These are phyloP conservation scores for Neoscelio sp. DNA, from an alignment of 2,888 invertebrate species.

Conservation along the genomic window DNA sequence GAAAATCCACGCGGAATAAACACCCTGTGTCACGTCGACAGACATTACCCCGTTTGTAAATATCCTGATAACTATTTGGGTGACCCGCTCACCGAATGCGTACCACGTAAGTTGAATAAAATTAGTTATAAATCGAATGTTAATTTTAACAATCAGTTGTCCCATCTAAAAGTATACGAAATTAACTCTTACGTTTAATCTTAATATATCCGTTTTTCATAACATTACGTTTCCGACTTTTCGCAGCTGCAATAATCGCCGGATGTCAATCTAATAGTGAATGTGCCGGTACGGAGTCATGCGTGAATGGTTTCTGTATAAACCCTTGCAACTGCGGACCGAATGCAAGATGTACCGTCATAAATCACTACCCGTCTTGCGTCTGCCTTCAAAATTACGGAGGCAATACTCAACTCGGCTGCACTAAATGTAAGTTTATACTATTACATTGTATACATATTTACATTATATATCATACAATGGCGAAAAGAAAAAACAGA, in stretches of 20 bases:
- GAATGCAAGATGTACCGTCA: conserved; percentile 92
- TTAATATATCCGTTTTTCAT: too few relatives aligned
- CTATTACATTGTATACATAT: too few relatives aligned
- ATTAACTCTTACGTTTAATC: too few relatives aligned
- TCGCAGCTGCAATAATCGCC: conserved; percentile 85
- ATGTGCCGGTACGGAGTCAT: conserved; percentile 92
- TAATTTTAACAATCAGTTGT: not conserved
- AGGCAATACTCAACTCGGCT: conserved; percentile 93
- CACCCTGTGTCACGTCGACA: conserved; percentile 92
- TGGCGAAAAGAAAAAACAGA: too few relatives aligned
- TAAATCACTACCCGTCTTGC: conserved; percentile 94
- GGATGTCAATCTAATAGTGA: conserved; percentile 92
- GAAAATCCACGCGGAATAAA: conserved; percentile 90
- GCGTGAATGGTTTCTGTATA: conserved; percentile 91
- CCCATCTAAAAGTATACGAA: not conserved
- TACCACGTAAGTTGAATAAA: conserved; percentile 89
- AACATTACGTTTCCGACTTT: not conserved
- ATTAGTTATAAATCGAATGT: not conserved
- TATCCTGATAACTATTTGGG: conserved; percentile 92
- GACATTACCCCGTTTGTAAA: conserved; percentile 90
- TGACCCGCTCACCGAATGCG: conserved; percentile 88
- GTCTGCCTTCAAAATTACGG: conserved; percentile 92
- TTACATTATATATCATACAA: too few relatives aligned
- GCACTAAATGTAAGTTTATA: conserved; percentile 84
- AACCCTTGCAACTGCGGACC: conserved; percentile 94